Percentiles rank a stretch among this genome's conserved stretches.
Evolutionary conservation across 2,797 vertebrate species (phyloP).

Genomic region (Esox lucius): DNA sequence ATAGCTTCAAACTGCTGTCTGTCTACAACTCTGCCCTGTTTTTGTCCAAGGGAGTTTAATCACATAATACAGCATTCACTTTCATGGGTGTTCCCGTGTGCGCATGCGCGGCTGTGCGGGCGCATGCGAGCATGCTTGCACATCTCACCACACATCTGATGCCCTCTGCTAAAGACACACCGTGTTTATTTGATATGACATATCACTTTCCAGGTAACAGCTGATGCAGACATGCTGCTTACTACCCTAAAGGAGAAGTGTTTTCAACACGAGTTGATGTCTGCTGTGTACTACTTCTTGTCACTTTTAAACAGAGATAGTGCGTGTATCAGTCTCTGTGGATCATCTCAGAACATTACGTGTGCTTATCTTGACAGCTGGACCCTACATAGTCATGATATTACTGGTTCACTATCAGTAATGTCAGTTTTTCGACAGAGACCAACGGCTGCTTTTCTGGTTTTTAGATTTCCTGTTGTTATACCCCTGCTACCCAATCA

Average conservation of each 20-base stretch:
- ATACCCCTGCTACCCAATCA: too few relatives aligned
- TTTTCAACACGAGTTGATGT: not conserved
- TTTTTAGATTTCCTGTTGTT: not conserved
- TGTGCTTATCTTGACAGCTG: constrained; percentile 5
- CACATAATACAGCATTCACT: not conserved
- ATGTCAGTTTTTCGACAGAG: not conserved
- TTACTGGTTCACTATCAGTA: not conserved
- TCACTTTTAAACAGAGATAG: not conserved
- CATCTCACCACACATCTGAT: not conserved
- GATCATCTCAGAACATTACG: not conserved
- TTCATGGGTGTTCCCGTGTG: constrained; percentile 4
- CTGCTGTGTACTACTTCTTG: not conserved
- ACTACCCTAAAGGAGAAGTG: not conserved
- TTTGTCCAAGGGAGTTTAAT: not conserved
- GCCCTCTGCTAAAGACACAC: not conserved
- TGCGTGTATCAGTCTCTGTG: not conserved
- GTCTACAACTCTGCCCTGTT: not conserved
- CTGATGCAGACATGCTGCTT: not conserved
- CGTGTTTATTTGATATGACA: constrained; percentile 5
- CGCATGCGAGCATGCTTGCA: constrained; percentile 1
- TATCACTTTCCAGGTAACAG: constrained; percentile 9
- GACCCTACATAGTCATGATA: not conserved
- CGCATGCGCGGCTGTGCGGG: not conserved
- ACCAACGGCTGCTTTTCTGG: not conserved
- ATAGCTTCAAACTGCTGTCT: not conserved